Percentiles rank a stretch among this genome's conserved stretches.
Conservation (phyloP, 2,113 vertebrate species). For the Tragelaphus imberbis region DNA sequence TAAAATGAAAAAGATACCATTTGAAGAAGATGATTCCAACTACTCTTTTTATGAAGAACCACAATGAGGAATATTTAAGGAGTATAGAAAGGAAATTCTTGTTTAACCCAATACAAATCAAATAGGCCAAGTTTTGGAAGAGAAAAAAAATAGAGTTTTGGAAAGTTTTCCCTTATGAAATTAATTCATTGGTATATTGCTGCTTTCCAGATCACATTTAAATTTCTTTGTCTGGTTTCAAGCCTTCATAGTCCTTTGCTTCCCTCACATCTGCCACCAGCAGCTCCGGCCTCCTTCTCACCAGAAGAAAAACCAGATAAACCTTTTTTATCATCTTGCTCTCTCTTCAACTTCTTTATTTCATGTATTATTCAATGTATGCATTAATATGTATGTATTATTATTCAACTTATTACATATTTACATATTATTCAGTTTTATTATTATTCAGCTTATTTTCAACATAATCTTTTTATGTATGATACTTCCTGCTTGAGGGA, state of each 20-base stretch:
- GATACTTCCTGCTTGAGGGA: conserved; percentile 17
- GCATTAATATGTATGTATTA: conserved; percentile 2
- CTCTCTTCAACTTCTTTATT: not conserved
- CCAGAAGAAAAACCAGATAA: not conserved
- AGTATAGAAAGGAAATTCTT: not conserved
- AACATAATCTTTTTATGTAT: conserved; percentile 39
- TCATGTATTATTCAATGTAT: conserved; percentile 38
- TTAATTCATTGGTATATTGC: not conserved
- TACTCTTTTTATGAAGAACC: not conserved
- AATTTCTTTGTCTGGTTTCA: not conserved
- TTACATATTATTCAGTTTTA: conserved; percentile 39
- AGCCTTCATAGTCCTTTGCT: not conserved
- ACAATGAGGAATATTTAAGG: not conserved
- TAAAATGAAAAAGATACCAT: not conserved
- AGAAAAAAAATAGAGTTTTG: not conserved
- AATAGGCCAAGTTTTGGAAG: not conserved
- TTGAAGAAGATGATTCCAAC: not conserved
- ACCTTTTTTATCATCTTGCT: not conserved
- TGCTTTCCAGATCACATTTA: not conserved
- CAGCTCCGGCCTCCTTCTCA: not conserved
- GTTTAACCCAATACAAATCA: not conserved
- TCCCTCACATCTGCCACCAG: not conserved
- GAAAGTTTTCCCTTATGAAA: not conserved
- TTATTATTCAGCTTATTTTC: conserved; percentile 42
- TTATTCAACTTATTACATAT: conserved; percentile 25